Base-by-base conservation (phyloP, 2,888 invertebrate species). In the Hedychridium roseum region DNA sequence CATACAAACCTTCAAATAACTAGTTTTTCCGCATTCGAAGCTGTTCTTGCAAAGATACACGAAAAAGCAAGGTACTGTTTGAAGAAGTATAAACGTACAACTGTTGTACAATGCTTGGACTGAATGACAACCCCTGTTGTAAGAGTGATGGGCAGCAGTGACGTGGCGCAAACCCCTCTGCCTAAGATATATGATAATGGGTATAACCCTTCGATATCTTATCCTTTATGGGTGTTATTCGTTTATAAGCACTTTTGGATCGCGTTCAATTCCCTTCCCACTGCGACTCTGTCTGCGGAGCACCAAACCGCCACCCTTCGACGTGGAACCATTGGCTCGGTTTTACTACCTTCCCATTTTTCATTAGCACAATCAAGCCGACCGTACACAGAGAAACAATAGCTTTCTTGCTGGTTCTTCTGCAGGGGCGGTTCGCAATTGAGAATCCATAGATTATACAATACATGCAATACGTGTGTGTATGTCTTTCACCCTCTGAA, bases 211-310 rank as follows among this genome's bases (percentile, higher is more conserved):
- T 50, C 66, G 59, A 63, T 70, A 69, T 68, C 66, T 71, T 66
- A 68, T 64, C 57, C 50, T 57, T 64, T 57, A 63, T 57, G 63
- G 59, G 50, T 58, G 60, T 66, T 67, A 69, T 68, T 69, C 67
- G 66, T 66, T 72, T 69, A 68, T 70, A 64, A 71, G 62, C 59
- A 55, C 55, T 68, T 70, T 71, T 71, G 71, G 68, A 72, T 66
- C 58, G 63, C 52, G 66, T 71, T 71, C 71, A 71, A 71, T 71
- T 69, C 54, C 53, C 50, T 34, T 43, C 57, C 53, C 30, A 34
- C 34, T 53, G 27, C 38, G 43, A 41, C 37, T 37, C 15, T 17
- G 16, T 35, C 41, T 34, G 21, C 26, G 3, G 4, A 4, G 31
- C 14, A 5, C n/a, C 11, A 31, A 7, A 14, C 31, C 31, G 31